Base-by-base conservation (phyloP, 2,888 invertebrate species). In the Apantesis nais region DNA sequence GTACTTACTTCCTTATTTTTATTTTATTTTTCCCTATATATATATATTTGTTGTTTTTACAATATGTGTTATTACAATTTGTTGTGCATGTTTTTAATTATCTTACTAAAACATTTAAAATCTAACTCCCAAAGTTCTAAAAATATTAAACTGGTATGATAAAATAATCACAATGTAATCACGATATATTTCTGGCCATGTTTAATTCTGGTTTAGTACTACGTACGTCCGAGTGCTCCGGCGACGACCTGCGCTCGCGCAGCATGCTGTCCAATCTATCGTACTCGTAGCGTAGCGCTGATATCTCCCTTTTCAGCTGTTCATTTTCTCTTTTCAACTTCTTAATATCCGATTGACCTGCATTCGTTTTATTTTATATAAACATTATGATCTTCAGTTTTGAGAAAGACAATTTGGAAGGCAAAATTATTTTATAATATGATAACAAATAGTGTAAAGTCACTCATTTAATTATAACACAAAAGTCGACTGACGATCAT, bases 291-390 rank as follows among this genome's bases (percentile, higher is more conserved):
- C 98, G 96, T 67, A 98, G 95, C 71, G 97, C 97, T 95, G 98
- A 98, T 87, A 98, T 98, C 92, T 98, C 98, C 34, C 98, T 95
- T 84, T 98, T 97, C 70, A 98, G 94, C 89, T 98, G 97, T 81
- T 98, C 98, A 95, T 98, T 98, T 88, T 98, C 98, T 62, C 97
- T 95, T 77, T 98, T 97, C 85, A 98, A 89, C 88, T 98, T 98
- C 92, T 98, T 98, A 83, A 98, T 98, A 88, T 98, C 98, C 80
- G 97, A 97, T 90, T 98, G 98, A 80, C 98, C 98, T 98, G 93
- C 48, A 37, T 25, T 4, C 4, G 55, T 58, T 58, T 58, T 29
- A 63, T 14, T 25, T n/a, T 39, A 16, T 16, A 25, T 25, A 19
- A n/a, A 62, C 22, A 62, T 39, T 0, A 34, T 62, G 14, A 14